Evolutionary conservation across 2,888 invertebrate species (phyloP).

Genomic region (Crocallis elinguaria): DNA sequence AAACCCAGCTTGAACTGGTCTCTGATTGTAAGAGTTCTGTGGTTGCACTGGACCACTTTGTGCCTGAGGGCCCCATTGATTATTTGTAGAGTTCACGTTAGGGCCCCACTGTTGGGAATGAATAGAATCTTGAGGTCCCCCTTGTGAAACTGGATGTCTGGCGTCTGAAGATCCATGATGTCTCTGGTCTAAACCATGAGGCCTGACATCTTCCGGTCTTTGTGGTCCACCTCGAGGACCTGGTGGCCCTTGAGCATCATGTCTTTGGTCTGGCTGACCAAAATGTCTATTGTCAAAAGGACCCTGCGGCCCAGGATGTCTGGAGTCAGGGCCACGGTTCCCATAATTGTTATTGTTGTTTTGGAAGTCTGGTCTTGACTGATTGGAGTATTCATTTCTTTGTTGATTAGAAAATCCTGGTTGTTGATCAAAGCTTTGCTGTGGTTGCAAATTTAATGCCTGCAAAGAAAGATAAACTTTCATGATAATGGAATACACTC

Average conservation of each 20-base stretch:
- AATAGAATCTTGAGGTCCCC: neutral
- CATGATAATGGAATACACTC: no score
- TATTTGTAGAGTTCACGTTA: slow-evolving; percentile 1
- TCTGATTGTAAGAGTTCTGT: slow-evolving; percentile 9
- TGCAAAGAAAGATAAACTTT: slow-evolving; percentile 33
- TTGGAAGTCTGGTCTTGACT: slow-evolving; percentile 39
- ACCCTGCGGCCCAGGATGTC: neutral
- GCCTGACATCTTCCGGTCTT: neutral
- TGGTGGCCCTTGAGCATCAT: neutral
- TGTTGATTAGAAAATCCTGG: slow-evolving; percentile 43
- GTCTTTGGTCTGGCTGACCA: neutral
- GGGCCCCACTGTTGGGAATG: slow-evolving; percentile 1
- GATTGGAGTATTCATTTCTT: slow-evolving; percentile 48
- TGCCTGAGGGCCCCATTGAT: slow-evolving; percentile 5
- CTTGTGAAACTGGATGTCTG: slow-evolving; percentile 4
- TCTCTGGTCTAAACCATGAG: neutral
- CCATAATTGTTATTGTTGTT: slow-evolving; percentile 12
- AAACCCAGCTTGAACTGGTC: slow-evolving; percentile 11
- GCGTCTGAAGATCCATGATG: slow-evolving; percentile 1
- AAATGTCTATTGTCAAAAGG: slow-evolving; percentile 1
- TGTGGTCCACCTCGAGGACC: neutral
- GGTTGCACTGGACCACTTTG: slow-evolving; percentile 3
- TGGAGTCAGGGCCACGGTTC: slow-evolving; percentile 5
- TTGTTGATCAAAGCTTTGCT: slow-evolving; percentile 43
- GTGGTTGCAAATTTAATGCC: slow-evolving; percentile 33